Evolutionary conservation across 2,113 vertebrate genomes (phyloP), one percentile per base, ranked within the genome.

Genomic region (Gopherus evgoodei): DNA sequence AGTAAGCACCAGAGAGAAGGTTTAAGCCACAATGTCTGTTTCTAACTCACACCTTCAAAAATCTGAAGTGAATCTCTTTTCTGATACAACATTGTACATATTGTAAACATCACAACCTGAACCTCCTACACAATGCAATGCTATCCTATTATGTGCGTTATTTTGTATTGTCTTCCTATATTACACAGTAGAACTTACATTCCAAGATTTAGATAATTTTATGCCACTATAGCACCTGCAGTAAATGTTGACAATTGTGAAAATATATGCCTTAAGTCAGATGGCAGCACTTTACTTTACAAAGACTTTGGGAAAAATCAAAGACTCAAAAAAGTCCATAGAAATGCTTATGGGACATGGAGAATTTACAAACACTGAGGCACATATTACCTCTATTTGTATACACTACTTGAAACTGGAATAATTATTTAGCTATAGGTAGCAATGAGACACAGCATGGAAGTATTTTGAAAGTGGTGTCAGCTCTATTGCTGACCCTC

Each of bases 31-130:
- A 24, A 59, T 11, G 11, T 62, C 5, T 5, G 21, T 5, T 1
- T 11, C 16, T 79, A 25, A 19, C 38, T 93, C 47, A 92, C 90
- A 92, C 93, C 90, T 95, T 93, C 56, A 89, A 82, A 56, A 56
- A 56, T 56, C 22, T 24, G 54, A 94, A 94, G 90, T 84, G 0
- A 52, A 88, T 91, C 93, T 88, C 3, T 86, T 96, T 87, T 62
- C 31, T 91, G 62, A 8, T 83, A 90, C 35, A 94, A 57, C 54
- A 49, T 25, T 69, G 80, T 93, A 75, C 27, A 84, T 88, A 57
- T 13, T 69, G 27, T 81, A 88, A 76, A 47, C 91, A 84, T 95
- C 78, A 93, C 22, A 88, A 19, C 38, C 16, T 83, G 38, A 76
- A 62, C 62, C 27, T 94, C 31, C 50, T 93, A 81, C 44, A 78